phyloP scores from a whole-genome alignment of 2,113 vertebrate genomes.

The Colinus virginianus region DNA sequence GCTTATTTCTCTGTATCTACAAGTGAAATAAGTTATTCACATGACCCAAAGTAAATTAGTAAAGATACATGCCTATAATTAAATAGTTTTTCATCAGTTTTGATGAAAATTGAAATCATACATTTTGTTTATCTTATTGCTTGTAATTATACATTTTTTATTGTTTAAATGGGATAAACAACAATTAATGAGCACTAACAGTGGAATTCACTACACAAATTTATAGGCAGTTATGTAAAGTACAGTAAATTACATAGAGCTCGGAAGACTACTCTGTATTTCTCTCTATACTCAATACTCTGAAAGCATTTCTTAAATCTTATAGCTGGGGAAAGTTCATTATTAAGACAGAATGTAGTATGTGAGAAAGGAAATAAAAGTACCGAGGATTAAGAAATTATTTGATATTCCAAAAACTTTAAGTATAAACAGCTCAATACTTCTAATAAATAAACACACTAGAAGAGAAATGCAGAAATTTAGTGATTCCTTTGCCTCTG shows the following conservation, averaged over 20 bases:
- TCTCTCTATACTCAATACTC: neutral
- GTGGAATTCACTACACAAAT: neutral
- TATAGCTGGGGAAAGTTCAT: neutral
- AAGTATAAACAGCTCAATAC: neutral
- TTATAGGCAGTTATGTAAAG: neutral
- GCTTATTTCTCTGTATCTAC: neutral
- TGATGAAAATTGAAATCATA: neutral
- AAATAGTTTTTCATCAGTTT: neutral
- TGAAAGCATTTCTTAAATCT: neutral
- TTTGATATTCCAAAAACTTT: too few species aligned
- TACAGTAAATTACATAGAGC: neutral
- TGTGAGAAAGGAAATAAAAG: neutral
- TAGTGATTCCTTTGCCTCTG: neutral
- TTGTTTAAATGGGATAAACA: neutral
- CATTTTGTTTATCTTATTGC: neutral
- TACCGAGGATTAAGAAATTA: neutral
- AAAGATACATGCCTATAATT: neutral
- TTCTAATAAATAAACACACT: neutral
- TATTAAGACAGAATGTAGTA: neutral
- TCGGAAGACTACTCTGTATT: neutral
- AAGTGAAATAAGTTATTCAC: neutral
- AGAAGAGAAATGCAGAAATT: neutral
- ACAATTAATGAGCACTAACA: neutral
- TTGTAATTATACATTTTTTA: neutral
- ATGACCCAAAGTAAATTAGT: neutral